These are phyloP conservation scores for Hydrolagus colliei DNA, from an alignment of 2,797 vertebrate genomes.

Conservation along the genomic window DNA sequence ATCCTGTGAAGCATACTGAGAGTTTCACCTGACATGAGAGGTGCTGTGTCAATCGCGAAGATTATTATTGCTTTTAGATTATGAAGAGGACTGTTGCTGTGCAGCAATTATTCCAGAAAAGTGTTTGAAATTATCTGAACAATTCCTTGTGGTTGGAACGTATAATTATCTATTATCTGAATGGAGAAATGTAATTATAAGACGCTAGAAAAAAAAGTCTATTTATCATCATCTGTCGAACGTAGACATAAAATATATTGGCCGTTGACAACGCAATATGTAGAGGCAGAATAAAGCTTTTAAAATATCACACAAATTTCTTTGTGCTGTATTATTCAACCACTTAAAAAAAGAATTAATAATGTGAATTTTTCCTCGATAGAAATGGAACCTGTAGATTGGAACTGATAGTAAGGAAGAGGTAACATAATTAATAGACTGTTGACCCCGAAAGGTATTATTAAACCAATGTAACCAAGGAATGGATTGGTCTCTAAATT, in stretches of 20 bases:
- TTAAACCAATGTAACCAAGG: background rate
- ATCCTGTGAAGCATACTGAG: too few relatives aligned
- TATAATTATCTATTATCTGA: background rate
- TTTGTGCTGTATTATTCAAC: background rate
- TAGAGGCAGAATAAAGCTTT: background rate
- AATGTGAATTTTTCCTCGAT: background rate
- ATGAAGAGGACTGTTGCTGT: too few relatives aligned
- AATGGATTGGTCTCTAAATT: background rate
- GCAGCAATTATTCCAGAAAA: background rate
- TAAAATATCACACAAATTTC: background rate
- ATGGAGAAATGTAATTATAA: background rate
- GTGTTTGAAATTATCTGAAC: background rate
- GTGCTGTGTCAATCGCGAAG: too few relatives aligned
- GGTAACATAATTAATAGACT: too few relatives aligned
- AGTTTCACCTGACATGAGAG: too few relatives aligned
- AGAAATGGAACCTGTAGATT: background rate
- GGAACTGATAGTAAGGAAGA: background rate
- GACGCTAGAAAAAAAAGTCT: background rate
- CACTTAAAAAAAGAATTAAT: background rate
- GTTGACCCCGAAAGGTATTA: background rate
- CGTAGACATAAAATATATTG: background rate
- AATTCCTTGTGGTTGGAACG: background rate
- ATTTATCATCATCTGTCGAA: background rate
- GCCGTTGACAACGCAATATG: background rate
- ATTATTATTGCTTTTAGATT: too few relatives aligned